phyloP scores from a whole-genome alignment of 2,888 invertebrate genomes.

The Andrena haemorrhoa region DNA sequence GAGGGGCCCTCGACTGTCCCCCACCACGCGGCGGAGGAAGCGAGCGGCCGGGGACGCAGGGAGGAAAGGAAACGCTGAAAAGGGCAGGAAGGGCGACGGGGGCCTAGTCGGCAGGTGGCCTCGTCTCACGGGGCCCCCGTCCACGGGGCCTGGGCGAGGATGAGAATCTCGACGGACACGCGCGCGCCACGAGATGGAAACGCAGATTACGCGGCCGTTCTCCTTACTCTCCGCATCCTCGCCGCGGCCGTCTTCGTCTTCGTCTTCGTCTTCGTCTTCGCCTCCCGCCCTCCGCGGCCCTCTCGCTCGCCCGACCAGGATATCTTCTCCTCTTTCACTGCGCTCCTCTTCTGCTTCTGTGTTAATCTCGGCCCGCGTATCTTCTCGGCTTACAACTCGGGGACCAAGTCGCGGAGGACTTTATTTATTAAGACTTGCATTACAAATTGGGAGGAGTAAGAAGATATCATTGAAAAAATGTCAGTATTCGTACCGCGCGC shows the following conservation, averaged over 20 bases:
- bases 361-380: constrained; percentile 70
- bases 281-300: constrained; percentile 12
- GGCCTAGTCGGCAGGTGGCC: constrained; percentile 80
- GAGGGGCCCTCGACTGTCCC: constrained; percentile 53
- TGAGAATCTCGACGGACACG: constrained; percentile 83
- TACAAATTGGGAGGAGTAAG: constrained; percentile 68
- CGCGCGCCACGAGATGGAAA: constrained; percentile 84
- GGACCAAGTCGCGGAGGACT: constrained; percentile 59
- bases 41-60: constrained; percentile 27
- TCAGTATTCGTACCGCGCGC: constrained; percentile 60
- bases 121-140: constrained; percentile 76
- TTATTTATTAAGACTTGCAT: constrained; percentile 75
- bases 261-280: constrained; percentile 64
- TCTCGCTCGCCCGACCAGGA: constrained; percentile 55
- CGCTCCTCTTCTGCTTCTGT: constrained; percentile 63
- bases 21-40: constrained; percentile 34
- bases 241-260: constrained; percentile 68
- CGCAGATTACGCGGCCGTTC: constrained; percentile 78
- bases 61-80: constrained; percentile 18
- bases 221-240: constrained; percentile 67
- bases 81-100: constrained; percentile 29
- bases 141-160: constrained; percentile 69
- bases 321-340: constrained; percentile 66
- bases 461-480: constrained; percentile 69
- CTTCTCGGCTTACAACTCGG: constrained; percentile 67